phyloP scores from a whole-genome alignment of 2,113 vertebrate genomes.

The Pholis gunnellus region DNA sequence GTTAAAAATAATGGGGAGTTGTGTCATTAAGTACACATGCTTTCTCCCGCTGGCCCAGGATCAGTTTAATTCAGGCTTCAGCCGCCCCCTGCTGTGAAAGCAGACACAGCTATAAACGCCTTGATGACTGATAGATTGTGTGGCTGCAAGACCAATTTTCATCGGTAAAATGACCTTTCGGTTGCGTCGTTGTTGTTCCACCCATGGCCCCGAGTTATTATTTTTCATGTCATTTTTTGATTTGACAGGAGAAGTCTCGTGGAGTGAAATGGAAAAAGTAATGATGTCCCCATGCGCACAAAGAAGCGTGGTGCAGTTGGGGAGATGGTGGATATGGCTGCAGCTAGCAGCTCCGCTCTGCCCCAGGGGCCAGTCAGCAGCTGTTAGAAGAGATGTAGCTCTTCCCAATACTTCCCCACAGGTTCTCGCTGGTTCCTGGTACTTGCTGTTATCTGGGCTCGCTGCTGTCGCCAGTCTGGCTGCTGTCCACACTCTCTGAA shows the following conservation, averaged over 20 bases:
- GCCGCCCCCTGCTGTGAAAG: conserved; percentile 37
- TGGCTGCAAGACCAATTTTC: conserved; percentile 61
- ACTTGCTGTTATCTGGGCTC: conserved; percentile 60
- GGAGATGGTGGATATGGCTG: conserved; percentile 50
- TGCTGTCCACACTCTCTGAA: conserved; percentile 60
- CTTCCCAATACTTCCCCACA: conserved; percentile 52
- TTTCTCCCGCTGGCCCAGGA: conserved; percentile 47
- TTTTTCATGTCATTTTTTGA: conserved; percentile 65
- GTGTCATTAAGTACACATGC: conserved; percentile 54
- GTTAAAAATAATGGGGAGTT: conserved; percentile 62
- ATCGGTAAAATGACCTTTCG: conserved; percentile 69
- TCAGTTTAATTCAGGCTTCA: conserved; percentile 59
- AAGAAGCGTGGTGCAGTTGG: conserved; percentile 49
- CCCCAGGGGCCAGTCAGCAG: conserved; percentile 66
- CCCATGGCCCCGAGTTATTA: conserved; percentile 61
- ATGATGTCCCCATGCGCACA: conserved; percentile 61
- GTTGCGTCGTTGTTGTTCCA: conserved; percentile 38
- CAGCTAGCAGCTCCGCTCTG: conserved; percentile 45
- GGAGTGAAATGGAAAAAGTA: conserved; percentile 69
- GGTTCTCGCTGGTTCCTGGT: conserved; percentile 58
- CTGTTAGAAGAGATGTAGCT: conserved; percentile 61
- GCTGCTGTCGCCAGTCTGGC: conserved; percentile 65
- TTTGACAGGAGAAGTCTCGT: conserved; percentile 66
- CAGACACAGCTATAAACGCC: conserved; percentile 48
- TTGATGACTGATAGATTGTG: conserved; percentile 70